Conservation (phyloP, 2,113 vertebrate species). For the Chascanopsetta lugubris region DNA sequence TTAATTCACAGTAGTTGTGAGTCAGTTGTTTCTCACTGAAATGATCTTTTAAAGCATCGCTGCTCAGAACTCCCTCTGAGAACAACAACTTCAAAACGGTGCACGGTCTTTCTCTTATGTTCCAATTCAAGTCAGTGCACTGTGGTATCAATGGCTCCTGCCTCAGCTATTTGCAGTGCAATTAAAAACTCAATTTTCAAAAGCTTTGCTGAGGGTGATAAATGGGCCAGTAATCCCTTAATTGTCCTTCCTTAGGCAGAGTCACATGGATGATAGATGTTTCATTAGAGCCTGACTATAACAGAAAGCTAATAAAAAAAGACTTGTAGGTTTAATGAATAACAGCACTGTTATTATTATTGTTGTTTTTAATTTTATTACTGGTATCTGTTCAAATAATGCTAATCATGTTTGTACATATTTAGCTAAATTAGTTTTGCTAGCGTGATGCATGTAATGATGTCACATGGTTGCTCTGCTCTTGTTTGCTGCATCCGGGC, state of each 20-base stretch:
- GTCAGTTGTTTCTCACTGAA: neutral
- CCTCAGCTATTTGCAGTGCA: slow-evolving; percentile 67
- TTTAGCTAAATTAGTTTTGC: too few relatives aligned
- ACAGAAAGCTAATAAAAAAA: slow-evolving; percentile 54
- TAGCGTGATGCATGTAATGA: too few relatives aligned
- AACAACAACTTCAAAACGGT: slow-evolving; percentile 5
- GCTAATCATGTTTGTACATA: neutral
- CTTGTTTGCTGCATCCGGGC: too few relatives aligned
- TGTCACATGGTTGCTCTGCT: too few relatives aligned
- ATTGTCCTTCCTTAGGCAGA: slow-evolving; percentile 71
- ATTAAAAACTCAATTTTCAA: slow-evolving; percentile 81
- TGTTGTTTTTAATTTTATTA: neutral
- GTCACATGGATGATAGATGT: slow-evolving; percentile 58
- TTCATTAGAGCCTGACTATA: slow-evolving; percentile 34
- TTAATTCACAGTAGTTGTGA: neutral
- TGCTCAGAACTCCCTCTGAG: neutral
- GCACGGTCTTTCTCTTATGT: slow-evolving; percentile 1
- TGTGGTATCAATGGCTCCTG: slow-evolving; percentile 71
- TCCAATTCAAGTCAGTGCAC: slow-evolving; percentile 35
- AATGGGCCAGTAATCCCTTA: slow-evolving; percentile 72
- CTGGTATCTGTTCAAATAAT: neutral
- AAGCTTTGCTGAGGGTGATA: slow-evolving; percentile 73
- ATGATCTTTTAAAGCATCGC: neutral
- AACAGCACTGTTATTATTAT: neutral
- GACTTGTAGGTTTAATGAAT: slow-evolving; percentile 21